phyloP scores from a whole-genome alignment of 1,140 invertebrate species.

The Heliconius hewitsoni region DNA sequence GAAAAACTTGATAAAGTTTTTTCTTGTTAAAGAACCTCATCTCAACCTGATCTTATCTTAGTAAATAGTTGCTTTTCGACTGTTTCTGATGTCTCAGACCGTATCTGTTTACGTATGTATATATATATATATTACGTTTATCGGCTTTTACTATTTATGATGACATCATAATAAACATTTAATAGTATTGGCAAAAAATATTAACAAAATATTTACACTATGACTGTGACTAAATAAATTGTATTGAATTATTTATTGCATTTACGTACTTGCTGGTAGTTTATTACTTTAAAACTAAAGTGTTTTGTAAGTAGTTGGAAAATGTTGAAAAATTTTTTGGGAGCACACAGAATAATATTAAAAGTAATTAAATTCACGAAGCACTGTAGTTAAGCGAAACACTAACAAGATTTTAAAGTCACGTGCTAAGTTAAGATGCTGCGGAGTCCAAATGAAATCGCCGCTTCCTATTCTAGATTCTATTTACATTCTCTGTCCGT shows the following conservation, averaged over 20 bases:
- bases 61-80: conserved; percentile 8
- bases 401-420: conserved; percentile 45
- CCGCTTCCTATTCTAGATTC: conserved; percentile 60
- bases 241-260: background rate
- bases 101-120: background rate
- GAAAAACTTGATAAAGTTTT: conserved; percentile 52
- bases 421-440: conserved; percentile 50
- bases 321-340: background rate
- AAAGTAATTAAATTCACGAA: conserved; percentile 9
- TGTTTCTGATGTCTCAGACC: conserved; percentile 1
- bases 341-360: conserved; percentile 1
- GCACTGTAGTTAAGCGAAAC: conserved; percentile 39
- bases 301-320: background rate
- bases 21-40: conserved; percentile 54
- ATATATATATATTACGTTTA: background rate
- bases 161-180: conserved; percentile 5
- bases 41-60: conserved; percentile 59
- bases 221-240: background rate
- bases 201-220: background rate
- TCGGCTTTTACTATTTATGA: background rate
- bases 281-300: conserved; percentile 5
- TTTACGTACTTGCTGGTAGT: background rate
- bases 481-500: conserved; percentile 57
- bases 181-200: background rate
- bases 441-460: conserved; percentile 63